Percentiles rank a stretch among this genome's conserved stretches.
These are phyloP conservation scores for Campoplex capitator DNA, from an alignment of 2,888 invertebrate species.

Conservation along the genomic window DNA sequence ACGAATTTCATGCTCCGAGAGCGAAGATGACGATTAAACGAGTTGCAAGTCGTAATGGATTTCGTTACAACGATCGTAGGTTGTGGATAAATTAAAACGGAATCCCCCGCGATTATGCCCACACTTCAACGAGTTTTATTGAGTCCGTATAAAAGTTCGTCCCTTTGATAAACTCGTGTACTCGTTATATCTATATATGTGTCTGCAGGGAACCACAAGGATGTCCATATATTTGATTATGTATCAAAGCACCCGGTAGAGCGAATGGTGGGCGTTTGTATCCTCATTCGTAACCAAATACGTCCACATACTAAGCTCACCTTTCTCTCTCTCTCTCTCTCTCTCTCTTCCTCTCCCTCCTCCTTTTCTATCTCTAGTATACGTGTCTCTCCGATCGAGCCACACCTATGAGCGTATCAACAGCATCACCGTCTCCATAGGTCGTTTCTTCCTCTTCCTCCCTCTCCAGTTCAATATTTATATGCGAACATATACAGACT, in stretches of 20 bases:
- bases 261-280: conserved; percentile 72
- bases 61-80: conserved; percentile 22
- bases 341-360: conserved; percentile 17
- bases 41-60: conserved; percentile 17
- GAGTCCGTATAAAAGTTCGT: not conserved
- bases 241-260: conserved; percentile 66
- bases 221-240: conserved; percentile 64
- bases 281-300: conserved; percentile 81
- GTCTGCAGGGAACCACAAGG: conserved; percentile 26
- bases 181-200: not conserved
- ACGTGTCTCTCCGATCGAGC: conserved; percentile 42
- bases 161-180: not conserved
- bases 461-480: not conserved
- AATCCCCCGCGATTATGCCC: conserved; percentile 33
- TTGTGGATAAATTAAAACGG: conserved; percentile 8
- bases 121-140: conserved; percentile 16
- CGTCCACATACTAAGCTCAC: conserved; percentile 73
- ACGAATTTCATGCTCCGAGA: not conserved
- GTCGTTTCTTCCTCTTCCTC: not conserved
- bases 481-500: not conserved
- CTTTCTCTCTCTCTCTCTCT: conserved; percentile 25
- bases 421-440: conserved; percentile 30
- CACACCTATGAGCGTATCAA: conserved; percentile 58
- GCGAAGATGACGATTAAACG: not conserved
- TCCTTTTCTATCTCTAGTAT: conserved; percentile 20